Evolutionary conservation across 2,797 vertebrate genomes (phyloP).

Genomic region (Channallabes apus): DNA sequence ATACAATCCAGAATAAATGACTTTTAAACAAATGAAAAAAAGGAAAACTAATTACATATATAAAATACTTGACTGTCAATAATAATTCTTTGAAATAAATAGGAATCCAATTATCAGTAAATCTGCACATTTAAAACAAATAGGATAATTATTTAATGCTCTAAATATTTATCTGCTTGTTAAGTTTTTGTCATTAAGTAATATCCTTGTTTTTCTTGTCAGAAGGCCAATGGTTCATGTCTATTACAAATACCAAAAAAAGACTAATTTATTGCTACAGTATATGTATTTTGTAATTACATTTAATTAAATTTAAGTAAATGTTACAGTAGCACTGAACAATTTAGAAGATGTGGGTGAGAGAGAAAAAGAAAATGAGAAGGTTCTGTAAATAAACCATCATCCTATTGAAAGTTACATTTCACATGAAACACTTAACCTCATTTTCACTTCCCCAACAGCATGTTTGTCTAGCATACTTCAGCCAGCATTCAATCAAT

Average conservation of each 20-base stretch:
- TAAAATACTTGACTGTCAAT: no score
- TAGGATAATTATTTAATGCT: neutral
- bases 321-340: neutral
- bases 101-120: neutral
- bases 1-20: neutral
- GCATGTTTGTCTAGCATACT: neutral
- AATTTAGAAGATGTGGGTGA: neutral
- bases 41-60: neutral
- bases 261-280: neutral
- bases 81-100: neutral
- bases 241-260: neutral
- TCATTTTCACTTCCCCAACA: neutral
- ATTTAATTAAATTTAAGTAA: neutral
- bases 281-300: neutral
- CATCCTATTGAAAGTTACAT: neutral
- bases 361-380: neutral
- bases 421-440: neutral
- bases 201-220: neutral
- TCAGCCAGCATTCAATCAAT: neutral
- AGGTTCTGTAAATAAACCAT: neutral
- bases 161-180: neutral
- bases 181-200: neutral
- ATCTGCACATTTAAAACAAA: neutral
- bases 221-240: neutral
- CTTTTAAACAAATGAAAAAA: neutral